These are phyloP conservation scores for Tipula vernalis DNA, from an alignment of 2,888 invertebrate species.

Conservation along the genomic window DNA sequence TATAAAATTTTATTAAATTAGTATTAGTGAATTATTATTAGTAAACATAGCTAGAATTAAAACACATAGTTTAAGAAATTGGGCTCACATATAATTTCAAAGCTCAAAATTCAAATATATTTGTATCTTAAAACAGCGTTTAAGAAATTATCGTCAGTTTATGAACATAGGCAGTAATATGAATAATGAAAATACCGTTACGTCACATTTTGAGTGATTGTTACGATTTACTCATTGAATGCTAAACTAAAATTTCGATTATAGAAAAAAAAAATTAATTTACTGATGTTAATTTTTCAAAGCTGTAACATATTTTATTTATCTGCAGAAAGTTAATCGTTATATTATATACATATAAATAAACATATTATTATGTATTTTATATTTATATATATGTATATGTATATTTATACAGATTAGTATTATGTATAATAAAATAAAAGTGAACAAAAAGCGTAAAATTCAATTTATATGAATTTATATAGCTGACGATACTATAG, in stretches of 20 bases:
- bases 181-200: no score
- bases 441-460: neutral
- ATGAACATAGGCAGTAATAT: no score
- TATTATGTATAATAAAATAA: neutral
- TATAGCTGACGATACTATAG: slow-evolving; percentile 31
- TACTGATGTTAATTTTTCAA: neutral
- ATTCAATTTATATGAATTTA: slow-evolving; percentile 10
- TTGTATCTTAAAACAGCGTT: neutral
- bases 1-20: no score
- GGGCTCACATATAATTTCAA: neutral
- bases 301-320: neutral
- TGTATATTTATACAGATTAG: neutral
- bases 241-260: no score
- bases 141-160: neutral
- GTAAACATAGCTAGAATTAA: no score
- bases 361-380: neutral
- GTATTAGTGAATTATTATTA: no score
- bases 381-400: neutral
- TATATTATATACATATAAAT: neutral
- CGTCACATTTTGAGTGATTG: no score
- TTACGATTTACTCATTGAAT: no score
- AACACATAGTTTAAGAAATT: neutral
- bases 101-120: neutral
- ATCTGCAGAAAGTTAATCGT: neutral
- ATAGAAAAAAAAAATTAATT: no score